Evolutionary conservation across 2,888 invertebrate genomes (phyloP).

Genomic region (Teinopalpus imperialis): DNA sequence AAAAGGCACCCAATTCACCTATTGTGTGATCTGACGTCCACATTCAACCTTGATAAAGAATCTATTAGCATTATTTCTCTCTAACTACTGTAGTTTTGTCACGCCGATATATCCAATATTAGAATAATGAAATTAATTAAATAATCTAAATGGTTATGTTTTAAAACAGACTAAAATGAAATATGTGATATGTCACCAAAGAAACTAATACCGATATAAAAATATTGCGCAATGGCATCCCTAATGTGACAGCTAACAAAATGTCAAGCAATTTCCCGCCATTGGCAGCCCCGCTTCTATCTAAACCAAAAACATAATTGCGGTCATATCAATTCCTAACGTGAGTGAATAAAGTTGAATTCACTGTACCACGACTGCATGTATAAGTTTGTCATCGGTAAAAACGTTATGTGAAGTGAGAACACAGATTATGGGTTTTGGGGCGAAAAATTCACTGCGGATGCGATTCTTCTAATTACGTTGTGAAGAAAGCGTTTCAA

Average conservation of each 20-base stretch:
- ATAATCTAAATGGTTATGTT: too few species aligned
- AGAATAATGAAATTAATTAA: not conserved
- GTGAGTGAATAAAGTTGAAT: not conserved
- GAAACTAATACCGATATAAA: too few species aligned
- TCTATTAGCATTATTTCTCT: too few species aligned
- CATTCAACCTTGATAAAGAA: too few species aligned
- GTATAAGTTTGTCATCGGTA: not conserved
- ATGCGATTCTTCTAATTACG: slow-evolving; percentile 53
- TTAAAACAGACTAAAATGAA: too few species aligned
- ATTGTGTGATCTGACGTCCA: too few species aligned
- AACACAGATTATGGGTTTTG: slow-evolving; percentile 37
- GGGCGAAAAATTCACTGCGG: slow-evolving; percentile 30
- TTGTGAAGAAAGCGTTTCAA: slow-evolving; percentile 38
- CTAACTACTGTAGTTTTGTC: too few species aligned
- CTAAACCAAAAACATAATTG: not conserved
- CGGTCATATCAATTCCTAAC: not conserved
- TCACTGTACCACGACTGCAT: not conserved
- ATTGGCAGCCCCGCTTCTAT: slow-evolving; percentile 1
- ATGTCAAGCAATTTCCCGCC: slow-evolving; percentile 21
- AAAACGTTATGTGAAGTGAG: slow-evolving; percentile 35
- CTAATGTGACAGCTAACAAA: slow-evolving; percentile 24
- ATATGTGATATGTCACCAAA: too few species aligned
- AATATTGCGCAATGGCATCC: slow-evolving; percentile 26
- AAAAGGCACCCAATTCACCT: too few species aligned
- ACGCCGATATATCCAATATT: not conserved